phyloP scores from a whole-genome alignment of 2,888 invertebrate species.

The Lydus trimaculatus region DNA sequence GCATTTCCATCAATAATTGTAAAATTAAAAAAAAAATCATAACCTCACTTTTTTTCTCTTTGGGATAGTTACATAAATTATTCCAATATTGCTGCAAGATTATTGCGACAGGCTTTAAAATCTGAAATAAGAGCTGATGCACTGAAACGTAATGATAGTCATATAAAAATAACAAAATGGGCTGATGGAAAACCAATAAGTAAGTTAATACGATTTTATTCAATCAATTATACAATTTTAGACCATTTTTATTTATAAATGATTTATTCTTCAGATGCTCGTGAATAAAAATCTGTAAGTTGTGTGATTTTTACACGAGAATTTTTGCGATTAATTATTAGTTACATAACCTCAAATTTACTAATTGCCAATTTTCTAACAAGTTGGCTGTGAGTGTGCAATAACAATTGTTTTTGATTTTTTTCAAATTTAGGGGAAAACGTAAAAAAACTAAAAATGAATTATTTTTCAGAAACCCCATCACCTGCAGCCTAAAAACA shows the following conservation, averaged over 20 bases:
- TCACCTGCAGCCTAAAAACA: neutral
- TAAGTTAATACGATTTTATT: constrained; percentile 64
- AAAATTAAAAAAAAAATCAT: neutral
- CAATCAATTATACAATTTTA: constrained; percentile 2
- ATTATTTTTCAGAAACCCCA: neutral
- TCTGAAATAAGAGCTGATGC: constrained; percentile 77
- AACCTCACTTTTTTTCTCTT: constrained; percentile 10
- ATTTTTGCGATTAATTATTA: constrained; percentile 14
- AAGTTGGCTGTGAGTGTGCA: neutral
- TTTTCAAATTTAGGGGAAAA: neutral
- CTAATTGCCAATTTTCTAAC: neutral
- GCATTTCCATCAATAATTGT: constrained; percentile 9
- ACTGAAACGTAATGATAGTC: constrained; percentile 74
- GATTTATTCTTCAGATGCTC: constrained; percentile 39
- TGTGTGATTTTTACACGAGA: constrained; percentile 27
- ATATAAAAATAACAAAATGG: constrained; percentile 88
- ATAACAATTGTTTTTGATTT: neutral
- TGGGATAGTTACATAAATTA: constrained; percentile 88
- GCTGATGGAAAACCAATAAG: constrained; percentile 86
- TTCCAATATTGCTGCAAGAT: constrained; percentile 90
- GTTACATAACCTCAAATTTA: constrained; percentile 5
- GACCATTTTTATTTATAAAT: constrained; percentile 16
- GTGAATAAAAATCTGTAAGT: constrained; percentile 41
- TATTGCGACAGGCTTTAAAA: constrained; percentile 83
- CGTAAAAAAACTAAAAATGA: neutral